These are phyloP conservation scores for Ctenodactylus gundi DNA, from an alignment of 2,113 vertebrate genomes.

Conservation along the genomic window DNA sequence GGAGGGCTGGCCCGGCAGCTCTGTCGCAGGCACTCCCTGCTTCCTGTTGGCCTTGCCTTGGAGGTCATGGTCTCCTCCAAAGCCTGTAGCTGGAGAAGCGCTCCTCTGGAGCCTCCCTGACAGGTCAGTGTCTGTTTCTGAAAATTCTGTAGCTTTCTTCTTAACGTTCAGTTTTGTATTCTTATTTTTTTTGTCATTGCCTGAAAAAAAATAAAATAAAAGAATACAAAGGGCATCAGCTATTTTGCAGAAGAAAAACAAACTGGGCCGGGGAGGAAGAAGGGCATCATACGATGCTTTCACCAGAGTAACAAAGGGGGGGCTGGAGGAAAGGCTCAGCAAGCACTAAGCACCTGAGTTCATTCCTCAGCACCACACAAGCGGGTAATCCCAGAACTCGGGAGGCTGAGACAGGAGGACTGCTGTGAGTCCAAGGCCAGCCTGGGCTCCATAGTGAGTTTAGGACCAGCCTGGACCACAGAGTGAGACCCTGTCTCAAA, in stretches of 20 bases:
- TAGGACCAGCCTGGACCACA: too few relatives aligned
- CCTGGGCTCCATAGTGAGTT: too few relatives aligned
- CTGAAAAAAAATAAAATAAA: slow-evolving; percentile 50
- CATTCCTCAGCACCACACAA: too few relatives aligned
- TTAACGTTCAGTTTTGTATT: slow-evolving; percentile 62
- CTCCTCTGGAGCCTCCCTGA: slow-evolving; percentile 55
- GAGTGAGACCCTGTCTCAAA: too few relatives aligned
- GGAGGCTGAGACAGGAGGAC: too few relatives aligned
- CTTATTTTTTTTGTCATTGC: slow-evolving; percentile 73
- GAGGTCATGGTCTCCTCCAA: slow-evolving; percentile 33
- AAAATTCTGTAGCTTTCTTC: slow-evolving; percentile 68
- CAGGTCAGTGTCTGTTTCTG: slow-evolving; percentile 56
- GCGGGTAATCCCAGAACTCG: too few relatives aligned
- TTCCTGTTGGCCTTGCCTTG: slow-evolving; percentile 45
- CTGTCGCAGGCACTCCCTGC: slow-evolving; percentile 57
- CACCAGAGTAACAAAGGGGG: background rate
- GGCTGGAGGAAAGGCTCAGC: too few relatives aligned
- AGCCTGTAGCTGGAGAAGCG: slow-evolving; percentile 43
- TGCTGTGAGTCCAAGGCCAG: too few relatives aligned
- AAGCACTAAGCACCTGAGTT: too few relatives aligned
- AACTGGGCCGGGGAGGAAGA: background rate
- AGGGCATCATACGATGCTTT: background rate
- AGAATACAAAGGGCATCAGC: slow-evolving; percentile 2
- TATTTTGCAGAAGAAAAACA: slow-evolving; percentile 8
- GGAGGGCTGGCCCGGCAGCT: slow-evolving; percentile 43